Conservation (phyloP, 2,888 invertebrate species). For the Amphiduros pacificus region DNA sequence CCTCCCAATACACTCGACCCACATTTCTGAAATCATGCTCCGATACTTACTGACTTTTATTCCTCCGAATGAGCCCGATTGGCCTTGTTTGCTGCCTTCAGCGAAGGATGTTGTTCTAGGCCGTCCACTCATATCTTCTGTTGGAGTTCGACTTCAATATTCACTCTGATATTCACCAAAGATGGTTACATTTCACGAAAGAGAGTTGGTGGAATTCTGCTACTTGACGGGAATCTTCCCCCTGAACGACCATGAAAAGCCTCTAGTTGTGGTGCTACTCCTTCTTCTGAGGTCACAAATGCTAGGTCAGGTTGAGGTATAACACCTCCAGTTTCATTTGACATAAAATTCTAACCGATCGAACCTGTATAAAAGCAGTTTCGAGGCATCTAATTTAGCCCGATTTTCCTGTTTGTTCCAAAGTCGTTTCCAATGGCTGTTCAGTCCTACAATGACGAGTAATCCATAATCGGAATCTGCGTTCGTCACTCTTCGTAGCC, state of each 20-base stretch:
- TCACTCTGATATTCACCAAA: not conserved
- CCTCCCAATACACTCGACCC: too few relatives aligned
- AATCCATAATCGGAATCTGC: conserved; percentile 11
- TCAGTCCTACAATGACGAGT: conserved; percentile 23
- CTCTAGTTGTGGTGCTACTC: not conserved
- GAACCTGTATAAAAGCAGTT: conserved; percentile 3
- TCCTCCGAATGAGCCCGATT: conserved; percentile 23
- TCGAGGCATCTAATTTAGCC: conserved; percentile 19
- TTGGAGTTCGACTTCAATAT: not conserved
- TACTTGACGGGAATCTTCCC: not conserved
- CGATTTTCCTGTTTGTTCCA: conserved; percentile 15
- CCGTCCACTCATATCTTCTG: conserved; percentile 23
- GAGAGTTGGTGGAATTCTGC: not conserved
- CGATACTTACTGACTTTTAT: conserved; percentile 24
- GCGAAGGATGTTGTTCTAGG: conserved; percentile 32
- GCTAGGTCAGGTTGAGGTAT: not conserved
- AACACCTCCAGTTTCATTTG: not conserved
- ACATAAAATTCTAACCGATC: conserved; percentile 3
- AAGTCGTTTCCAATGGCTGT: conserved; percentile 28
- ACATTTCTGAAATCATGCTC: too few relatives aligned
- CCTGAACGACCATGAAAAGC: not conserved
- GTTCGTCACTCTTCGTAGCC: conserved; percentile 21
- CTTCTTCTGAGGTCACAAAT: not conserved
- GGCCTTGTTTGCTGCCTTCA: conserved; percentile 25
- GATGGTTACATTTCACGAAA: not conserved